Evolutionary conservation across 2,797 vertebrate species (phyloP), one percentile per base, ranked within the genome.

Genomic region (Mus minutoides): DNA sequence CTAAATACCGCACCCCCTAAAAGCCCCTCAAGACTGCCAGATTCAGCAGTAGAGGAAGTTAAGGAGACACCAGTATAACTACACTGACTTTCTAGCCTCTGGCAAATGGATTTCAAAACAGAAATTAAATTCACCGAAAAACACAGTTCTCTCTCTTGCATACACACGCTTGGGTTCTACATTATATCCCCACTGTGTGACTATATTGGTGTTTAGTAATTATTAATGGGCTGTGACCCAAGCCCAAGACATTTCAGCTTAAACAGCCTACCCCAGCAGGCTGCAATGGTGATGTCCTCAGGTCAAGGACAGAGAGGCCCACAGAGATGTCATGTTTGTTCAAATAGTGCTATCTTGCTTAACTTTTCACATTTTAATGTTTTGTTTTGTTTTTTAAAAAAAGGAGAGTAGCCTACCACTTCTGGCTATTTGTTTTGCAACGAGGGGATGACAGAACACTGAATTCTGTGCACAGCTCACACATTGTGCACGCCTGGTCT

Each of bases 71-170:
- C 29, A 77, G 10, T 11, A 19, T 19, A 37, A 2, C 88, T 92
- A 43, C 31, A 19, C 12, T 49, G 31, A 83, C 62, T 78, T 91
- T 58, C 62, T 64, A 19, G 29, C 64, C n/a, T 24, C 58, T 37
- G 43, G 49, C 26, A 80, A 85, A 31, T 54, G 22, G 71, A 91
- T 37, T 94, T 88, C 88, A 49, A 93, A 89, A 69, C 24, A 75
- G 40, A 94, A 94, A 75, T 62, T 78, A 88, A 88, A 73, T 46
- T 62, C 54, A 64, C 10, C 31, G 4, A 64, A 67, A 83, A 90
- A 49, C 14, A 14, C 83, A 83, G 6, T 69, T 91, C 49, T 54
- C 2, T 76, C 75, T 85, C 64, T 93, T 46, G 52, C 7, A 40
- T 21, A 31, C 0, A 12, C 31, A 58, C 56, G 60, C 21, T 52